Base-by-base conservation (phyloP, 1,140 invertebrate species). In the Daktulosphaira vitifoliae region DNA sequence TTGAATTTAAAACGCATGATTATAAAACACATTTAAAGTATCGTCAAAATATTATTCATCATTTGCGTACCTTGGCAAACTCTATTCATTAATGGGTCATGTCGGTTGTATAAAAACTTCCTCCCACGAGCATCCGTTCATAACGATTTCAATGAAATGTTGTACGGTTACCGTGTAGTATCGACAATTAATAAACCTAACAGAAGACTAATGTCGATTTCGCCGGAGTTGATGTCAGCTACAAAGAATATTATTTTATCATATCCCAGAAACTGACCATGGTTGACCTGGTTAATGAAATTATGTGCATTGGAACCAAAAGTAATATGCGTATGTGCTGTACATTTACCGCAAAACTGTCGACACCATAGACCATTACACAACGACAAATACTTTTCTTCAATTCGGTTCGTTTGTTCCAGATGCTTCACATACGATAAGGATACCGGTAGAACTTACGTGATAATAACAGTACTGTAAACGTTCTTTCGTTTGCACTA, bases 71-170 rank as follows among this genome's bases (percentile, higher is more conserved):
- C 38, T 59, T 26, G 37, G n/a, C 25, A 59, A 59, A 59, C 23
- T n/a, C 38, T 38, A 22, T 59, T n/a, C 54, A 25, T 59, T 59
- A 59, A 15, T 59, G 18, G 54, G 54, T 59, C 54, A 59, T 59
- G 23, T 59, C 42, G 39, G 25, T 59, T 44, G 42, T 44, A 59
- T 44, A 44, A 59, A n/a, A 59, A 59, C 54, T n/a, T 7, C 23
- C 54, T 20, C 54, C 54, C 54, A 59, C 54, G 20, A 44, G 23
- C 54, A 59, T 59, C 54, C 42, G 54, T 59, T 59, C 39, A 5
- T 59, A 59, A 59, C 13, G 39, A 59, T 59, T 59, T 46, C 54
- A 59, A 59, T 59, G 54, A 59, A 37, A 59, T 9, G 9, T 33
- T 11, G 29, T 11, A 33, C 29, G 11, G 11, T 11, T 11, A 33